Evolutionary conservation across 2,797 vertebrate species (phyloP).

Genomic region (Epinephelus malabaricus): DNA sequence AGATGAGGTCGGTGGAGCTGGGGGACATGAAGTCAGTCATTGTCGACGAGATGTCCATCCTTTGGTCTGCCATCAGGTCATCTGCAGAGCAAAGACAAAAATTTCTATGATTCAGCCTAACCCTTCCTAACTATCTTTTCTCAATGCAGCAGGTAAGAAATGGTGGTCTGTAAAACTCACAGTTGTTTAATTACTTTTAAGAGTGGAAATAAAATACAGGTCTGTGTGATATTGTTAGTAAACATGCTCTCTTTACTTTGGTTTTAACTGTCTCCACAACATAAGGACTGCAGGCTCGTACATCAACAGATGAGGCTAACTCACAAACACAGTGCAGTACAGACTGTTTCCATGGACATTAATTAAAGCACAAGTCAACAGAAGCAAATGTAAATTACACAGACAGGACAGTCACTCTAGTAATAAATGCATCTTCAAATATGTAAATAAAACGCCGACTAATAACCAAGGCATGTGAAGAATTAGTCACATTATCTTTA

Average conservation of each 20-base stretch:
- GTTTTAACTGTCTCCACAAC: no score
- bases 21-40: conserved; percentile 99
- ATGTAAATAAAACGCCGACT: conserved; percentile 8
- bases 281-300: no score
- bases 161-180: no score
- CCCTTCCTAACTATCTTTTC: no score
- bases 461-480: neutral
- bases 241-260: no score
- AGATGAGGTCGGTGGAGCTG: conserved; percentile 94
- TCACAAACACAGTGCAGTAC: no score
- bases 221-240: no score
- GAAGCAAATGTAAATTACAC: neutral
- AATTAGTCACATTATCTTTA: conserved; percentile 4
- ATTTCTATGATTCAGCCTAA: neutral
- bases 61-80: conserved; percentile 99
- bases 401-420: neutral
- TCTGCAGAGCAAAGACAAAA: conserved; percentile 76
- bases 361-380: neutral
- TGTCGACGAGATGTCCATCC: conserved; percentile 99
- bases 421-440: neutral
- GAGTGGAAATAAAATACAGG: no score
- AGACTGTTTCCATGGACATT: no score
- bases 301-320: no score
- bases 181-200: no score
- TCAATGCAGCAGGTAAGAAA: no score